Base-by-base conservation (phyloP, 2,888 invertebrate genomes). In the Teleogryllus oceanicus region DNA sequence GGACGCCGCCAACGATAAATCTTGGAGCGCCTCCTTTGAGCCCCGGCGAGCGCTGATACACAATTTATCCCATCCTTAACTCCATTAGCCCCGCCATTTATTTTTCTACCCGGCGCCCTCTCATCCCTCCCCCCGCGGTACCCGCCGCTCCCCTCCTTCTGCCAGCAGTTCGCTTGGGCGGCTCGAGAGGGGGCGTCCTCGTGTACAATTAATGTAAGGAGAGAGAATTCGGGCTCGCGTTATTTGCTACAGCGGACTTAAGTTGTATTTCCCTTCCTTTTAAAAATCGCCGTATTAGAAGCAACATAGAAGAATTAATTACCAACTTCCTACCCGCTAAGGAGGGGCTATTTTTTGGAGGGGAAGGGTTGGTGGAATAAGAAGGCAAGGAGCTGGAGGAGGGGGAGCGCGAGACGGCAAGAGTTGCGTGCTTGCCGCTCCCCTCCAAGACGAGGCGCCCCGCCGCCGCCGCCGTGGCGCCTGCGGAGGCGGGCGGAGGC, bases 171-270 rank as follows among this genome's bases (percentile, higher is more conserved):
- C 8, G 37, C n/a, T 62, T 62, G 16, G 16, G n/a, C 62, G 16
- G 16, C n/a, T 62, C 62, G 62, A 16, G 37, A 62, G 62, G 8
- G 62, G 62, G 62, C 62, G n/a, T 37, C 16, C 62, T 62, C 62
- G 62, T 18, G 16, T 62, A 62, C 62, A 62, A 62, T 62, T 62
- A 62, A 62, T 62, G 62, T 62, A 62, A 62, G 62, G 62, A 62
- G 62, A 62, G 62, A 62, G 62, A 62, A 62, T 62, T 62, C 62
- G 62, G n/a, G 62, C 62, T 62, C 62, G 4, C 62, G 62, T 62
- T 62, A 62, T 62, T 62, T 62, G 62, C 62, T 62, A 62, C 62
- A 62, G 62, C 62, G 62, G 62, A 62, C 62, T 62, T 62, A 62
- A 62, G 62, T 62, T 62, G 62, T 62, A 62, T 62, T 62, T 62